Evolutionary conservation across 2,797 vertebrate species (phyloP).

Genomic region (Chrosomus eos): DNA sequence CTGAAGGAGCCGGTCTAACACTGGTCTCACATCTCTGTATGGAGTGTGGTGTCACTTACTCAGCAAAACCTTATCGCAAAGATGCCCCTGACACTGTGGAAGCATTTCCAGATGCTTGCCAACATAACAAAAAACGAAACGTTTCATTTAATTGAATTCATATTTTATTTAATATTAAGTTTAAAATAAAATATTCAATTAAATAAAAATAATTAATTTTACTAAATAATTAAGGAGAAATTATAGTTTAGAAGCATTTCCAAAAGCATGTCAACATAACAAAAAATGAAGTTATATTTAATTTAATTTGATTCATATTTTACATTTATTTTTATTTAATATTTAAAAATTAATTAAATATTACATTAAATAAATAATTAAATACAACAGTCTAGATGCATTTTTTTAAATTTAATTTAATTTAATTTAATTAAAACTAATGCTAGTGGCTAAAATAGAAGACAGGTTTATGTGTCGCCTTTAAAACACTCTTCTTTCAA

Average conservation of each 20-base stretch:
- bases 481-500: not conserved
- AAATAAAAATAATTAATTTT: not conserved
- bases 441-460: too few relatives aligned
- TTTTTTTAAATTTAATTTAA: not conserved
- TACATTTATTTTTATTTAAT: not conserved
- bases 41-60: constrained; percentile 28
- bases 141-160: not conserved
- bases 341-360: not conserved
- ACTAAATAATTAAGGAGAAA: not conserved
- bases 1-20: constrained; percentile 12
- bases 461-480: not conserved
- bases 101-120: not conserved
- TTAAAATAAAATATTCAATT: not conserved
- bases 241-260: not conserved
- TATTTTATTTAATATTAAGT: not conserved
- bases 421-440: not conserved
- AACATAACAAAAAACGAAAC: not conserved
- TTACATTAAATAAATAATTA: not conserved
- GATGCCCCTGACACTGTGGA: not conserved
- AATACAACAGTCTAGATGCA: not conserved
- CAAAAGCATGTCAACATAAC: not conserved
- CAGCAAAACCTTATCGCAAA: constrained; percentile 9
- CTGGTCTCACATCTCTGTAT: constrained; percentile 16
- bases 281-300: not conserved
- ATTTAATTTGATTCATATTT: not conserved